Conservation (phyloP, 2,797 vertebrate genomes). For the Chrosomus eos region DNA sequence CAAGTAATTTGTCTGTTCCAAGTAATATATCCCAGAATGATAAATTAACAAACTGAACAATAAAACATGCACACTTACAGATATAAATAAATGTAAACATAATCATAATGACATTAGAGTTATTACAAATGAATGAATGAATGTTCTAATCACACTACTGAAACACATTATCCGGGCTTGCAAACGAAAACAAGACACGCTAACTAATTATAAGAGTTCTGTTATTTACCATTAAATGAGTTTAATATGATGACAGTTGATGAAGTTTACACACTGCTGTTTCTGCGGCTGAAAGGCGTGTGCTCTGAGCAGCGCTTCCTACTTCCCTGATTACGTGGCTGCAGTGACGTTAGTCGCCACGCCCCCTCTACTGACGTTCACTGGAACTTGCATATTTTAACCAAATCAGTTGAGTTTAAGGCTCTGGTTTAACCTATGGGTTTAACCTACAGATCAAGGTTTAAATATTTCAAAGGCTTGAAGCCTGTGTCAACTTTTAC, state of each 20-base stretch:
- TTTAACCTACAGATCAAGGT: background rate
- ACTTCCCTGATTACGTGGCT: conserved; percentile 39
- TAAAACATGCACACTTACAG: background rate
- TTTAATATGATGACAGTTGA: background rate
- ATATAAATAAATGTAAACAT: background rate
- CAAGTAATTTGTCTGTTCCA: background rate
- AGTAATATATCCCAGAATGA: too few species aligned
- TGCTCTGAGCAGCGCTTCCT: conserved; percentile 23
- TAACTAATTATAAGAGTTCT: background rate
- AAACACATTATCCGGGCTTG: background rate
- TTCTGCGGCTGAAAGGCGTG: background rate
- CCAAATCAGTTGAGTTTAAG: background rate
- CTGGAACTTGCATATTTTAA: background rate
- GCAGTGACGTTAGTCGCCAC: background rate
- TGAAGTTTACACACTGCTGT: background rate
- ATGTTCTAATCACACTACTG: background rate
- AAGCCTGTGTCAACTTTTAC: too few species aligned
- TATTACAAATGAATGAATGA: background rate
- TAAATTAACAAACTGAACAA: background rate
- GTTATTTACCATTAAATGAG: background rate
- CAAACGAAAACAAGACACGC: background rate
- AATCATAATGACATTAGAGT: background rate
- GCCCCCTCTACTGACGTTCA: conserved; percentile 13
- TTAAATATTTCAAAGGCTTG: background rate
- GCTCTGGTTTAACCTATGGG: background rate